A percentile compares a stretch with the other conserved stretches of the same genome.
Evolutionary conservation across 37 sponge, comb jelly and placozoan species (phyloP).

Genomic region (Ianthella basta): DNA sequence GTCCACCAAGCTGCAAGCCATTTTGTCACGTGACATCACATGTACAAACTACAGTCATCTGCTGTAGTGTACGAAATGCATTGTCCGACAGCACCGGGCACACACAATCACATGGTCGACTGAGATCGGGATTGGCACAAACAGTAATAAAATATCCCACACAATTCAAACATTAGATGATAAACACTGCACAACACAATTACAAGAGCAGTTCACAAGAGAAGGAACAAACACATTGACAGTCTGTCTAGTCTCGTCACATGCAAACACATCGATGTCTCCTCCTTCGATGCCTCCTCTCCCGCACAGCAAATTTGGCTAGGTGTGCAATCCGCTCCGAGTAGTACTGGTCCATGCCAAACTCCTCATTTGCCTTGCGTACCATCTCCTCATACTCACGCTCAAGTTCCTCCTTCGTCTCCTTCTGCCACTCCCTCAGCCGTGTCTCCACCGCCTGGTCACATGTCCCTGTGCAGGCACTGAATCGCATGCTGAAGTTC

Average conservation of each 20-base stretch:
- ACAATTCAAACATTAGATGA: no score
- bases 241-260: neutral
- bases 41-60: neutral
- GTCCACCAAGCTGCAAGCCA: neutral
- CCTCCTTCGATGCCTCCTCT: neutral
- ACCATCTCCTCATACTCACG: slow-evolving; percentile 58
- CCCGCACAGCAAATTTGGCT: neutral
- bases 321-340: neutral
- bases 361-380: slow-evolving; percentile 44
- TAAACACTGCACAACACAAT: no score
- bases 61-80: neutral
- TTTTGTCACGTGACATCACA: neutral
- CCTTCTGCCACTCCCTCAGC: slow-evolving; percentile 8
- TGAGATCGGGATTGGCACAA: no score
- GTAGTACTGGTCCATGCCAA: slow-evolving; percentile 28
- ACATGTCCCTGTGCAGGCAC: slow-evolving; percentile 55
- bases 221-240: no score
- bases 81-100: neutral
- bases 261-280: neutral
- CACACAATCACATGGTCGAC: neutral
- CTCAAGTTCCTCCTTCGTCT: slow-evolving; percentile 41
- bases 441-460: slow-evolving; percentile 3
- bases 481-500: slow-evolving; percentile 43
- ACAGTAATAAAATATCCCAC: no score
- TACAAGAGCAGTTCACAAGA: no score